phyloP scores from a whole-genome alignment of 2,113 vertebrate species.

The Telmatochromis sp. region DNA sequence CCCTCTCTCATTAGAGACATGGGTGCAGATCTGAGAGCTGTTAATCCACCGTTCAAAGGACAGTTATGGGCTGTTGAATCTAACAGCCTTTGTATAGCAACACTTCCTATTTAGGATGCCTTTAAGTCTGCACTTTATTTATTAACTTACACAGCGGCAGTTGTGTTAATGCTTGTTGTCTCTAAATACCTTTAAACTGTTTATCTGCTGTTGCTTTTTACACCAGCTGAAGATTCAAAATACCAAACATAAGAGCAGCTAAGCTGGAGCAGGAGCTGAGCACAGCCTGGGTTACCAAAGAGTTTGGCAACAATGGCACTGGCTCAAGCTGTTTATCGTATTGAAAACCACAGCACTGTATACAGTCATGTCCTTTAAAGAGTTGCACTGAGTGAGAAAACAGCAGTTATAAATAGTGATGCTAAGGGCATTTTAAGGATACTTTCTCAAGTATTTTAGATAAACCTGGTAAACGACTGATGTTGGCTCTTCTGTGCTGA shows the following conservation, averaged over 20 bases:
- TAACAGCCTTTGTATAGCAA: not conserved
- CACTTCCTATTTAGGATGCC: not conserved
- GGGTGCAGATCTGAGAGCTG: slow-evolving; percentile 15
- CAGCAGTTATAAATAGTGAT: slow-evolving; percentile 5
- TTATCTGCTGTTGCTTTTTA: not conserved
- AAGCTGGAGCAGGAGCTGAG: not conserved
- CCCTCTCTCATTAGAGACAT: slow-evolving; percentile 11
- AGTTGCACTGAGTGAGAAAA: not conserved
- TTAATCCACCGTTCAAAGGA: slow-evolving; percentile 33
- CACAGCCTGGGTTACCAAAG: not conserved
- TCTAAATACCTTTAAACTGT: not conserved
- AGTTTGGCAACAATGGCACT: not conserved
- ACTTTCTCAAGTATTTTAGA: slow-evolving; percentile 1
- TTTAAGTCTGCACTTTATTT: not conserved
- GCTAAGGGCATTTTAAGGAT: slow-evolving; percentile 5
- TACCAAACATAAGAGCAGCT: not conserved
- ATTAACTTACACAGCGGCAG: not conserved
- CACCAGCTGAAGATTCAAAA: not conserved
- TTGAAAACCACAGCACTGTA: not conserved
- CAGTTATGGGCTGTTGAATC: not conserved
- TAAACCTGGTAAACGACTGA: not conserved
- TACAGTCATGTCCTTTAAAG: not conserved
- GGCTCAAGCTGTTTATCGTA: not conserved
- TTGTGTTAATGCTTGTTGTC: not conserved
- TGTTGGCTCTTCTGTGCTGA: slow-evolving; percentile 20